phyloP scores from a whole-genome alignment of 2,888 invertebrate genomes.

The Pegoplata infirma region DNA sequence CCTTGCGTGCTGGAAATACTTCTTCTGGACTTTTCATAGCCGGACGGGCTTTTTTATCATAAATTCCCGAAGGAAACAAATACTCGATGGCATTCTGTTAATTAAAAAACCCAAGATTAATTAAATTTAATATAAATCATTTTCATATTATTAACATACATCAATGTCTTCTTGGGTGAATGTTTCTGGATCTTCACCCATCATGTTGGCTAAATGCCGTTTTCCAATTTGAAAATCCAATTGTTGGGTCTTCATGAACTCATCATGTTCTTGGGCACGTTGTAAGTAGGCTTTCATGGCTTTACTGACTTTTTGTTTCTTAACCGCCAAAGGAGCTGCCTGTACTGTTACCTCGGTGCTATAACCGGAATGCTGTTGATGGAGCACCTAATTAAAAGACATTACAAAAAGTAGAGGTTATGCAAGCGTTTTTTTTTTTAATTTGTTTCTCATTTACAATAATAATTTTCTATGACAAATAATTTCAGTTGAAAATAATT shows the following conservation, averaged over 20 bases:
- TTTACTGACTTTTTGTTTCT: slow-evolving; percentile 85
- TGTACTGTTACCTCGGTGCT: slow-evolving; percentile 72
- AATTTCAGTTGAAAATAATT: background rate
- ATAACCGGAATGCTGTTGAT: slow-evolving; percentile 61
- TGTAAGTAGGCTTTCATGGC: slow-evolving; percentile 94
- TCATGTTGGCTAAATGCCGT: slow-evolving; percentile 98
- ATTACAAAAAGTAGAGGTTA: slow-evolving; percentile 37
- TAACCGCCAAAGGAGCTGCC: slow-evolving; percentile 72
- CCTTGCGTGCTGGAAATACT: slow-evolving; percentile 90
- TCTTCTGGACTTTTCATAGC: slow-evolving; percentile 93
- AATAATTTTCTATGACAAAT: slow-evolving; percentile 16
- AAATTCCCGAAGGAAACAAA: slow-evolving; percentile 96
- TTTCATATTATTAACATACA: slow-evolving; percentile 80
- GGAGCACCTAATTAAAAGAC: slow-evolving; percentile 26
- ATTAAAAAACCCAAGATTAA: too few relatives aligned
- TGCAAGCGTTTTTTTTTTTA: slow-evolving; percentile 17
- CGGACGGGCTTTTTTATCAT: slow-evolving; percentile 90
- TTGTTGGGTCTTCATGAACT: slow-evolving; percentile 88
- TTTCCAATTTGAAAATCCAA: slow-evolving; percentile 94
- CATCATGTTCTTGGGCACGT: slow-evolving; percentile 88
- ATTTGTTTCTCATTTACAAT: background rate
- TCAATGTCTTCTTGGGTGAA: slow-evolving; percentile 93
- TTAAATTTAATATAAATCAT: background rate
- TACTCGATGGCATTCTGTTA: slow-evolving; percentile 95
- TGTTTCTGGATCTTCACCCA: slow-evolving; percentile 94